Evolutionary conservation across 2,888 invertebrate genomes (phyloP).

Genomic region (Cryptophagus acutangulus): DNA sequence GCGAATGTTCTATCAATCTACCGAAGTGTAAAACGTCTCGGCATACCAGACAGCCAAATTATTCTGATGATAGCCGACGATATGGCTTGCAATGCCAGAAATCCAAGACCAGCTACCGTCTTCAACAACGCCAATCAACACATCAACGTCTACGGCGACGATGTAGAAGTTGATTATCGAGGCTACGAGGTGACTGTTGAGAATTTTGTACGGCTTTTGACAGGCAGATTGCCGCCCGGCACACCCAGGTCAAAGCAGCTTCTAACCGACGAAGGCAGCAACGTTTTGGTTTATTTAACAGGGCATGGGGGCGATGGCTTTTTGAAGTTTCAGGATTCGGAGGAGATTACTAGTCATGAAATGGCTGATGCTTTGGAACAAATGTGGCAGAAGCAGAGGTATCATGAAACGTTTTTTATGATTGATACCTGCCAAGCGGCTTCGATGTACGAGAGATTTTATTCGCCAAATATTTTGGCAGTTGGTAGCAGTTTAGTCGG

Average conservation of each 20-base stretch:
- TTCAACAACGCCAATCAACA: constrained; percentile 98
- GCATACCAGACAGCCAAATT: constrained; percentile 98
- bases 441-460: constrained; percentile 96
- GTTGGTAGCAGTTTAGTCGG: constrained; percentile 96
- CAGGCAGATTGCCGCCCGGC: constrained; percentile 85
- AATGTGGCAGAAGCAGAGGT: constrained; percentile 99
- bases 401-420: constrained; percentile 97
- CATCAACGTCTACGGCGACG: constrained; percentile 98
- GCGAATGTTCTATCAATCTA: constrained; percentile 98
- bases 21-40: constrained; percentile 93
- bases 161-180: constrained; percentile 97
- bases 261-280: constrained; percentile 93
- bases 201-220: constrained; percentile 93
- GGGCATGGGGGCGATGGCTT: constrained; percentile 99
- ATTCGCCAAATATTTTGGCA: constrained; percentile 95
- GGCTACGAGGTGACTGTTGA: constrained; percentile 97
- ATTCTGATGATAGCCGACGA: constrained; percentile 99
- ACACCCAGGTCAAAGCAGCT: constrained; percentile 94
- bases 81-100: constrained; percentile 98
- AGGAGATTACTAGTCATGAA: constrained; percentile 97
- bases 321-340: constrained; percentile 98
- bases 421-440: constrained; percentile 99
- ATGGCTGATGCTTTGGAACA: constrained; percentile 98
- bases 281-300: constrained; percentile 93
- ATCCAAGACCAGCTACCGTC: constrained; percentile 95